Conservation (phyloP, 2,113 vertebrate genomes). For the Terrapene triunguis region DNA sequence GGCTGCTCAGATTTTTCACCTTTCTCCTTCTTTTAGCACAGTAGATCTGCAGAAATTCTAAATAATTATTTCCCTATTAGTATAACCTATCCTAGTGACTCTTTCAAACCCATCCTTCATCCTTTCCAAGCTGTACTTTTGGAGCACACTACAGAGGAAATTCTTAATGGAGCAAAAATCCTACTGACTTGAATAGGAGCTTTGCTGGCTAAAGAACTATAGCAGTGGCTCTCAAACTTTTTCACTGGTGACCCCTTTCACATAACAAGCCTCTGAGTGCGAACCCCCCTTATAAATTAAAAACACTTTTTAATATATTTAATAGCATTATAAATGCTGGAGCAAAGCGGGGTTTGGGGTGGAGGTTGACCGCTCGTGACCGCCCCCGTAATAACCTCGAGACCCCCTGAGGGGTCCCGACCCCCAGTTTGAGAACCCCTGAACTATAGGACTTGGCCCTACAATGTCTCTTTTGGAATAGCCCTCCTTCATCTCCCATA, state of each 20-base stretch:
- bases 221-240: background rate
- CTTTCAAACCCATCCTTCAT: background rate
- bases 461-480: background rate
- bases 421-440: too few relatives aligned
- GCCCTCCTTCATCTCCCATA: conserved; percentile 4
- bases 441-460: conserved; percentile 2
- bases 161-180: conserved; percentile 8
- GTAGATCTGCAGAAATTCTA: background rate
- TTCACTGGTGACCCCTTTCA: too few relatives aligned
- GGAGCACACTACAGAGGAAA: background rate
- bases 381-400: too few relatives aligned
- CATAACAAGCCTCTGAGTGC: too few relatives aligned
- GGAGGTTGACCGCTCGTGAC: too few relatives aligned
- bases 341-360: too few relatives aligned
- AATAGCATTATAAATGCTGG: too few relatives aligned
- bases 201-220: background rate
- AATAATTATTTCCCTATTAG: background rate
- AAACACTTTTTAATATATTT: too few relatives aligned
- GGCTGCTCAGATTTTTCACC: background rate
- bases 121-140: background rate
- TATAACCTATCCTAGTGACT: background rate
- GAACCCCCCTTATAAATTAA: too few relatives aligned
- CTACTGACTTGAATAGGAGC: background rate
- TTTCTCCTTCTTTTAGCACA: background rate
- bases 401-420: too few relatives aligned